These are phyloP conservation scores for Sarcophilus harrisii DNA, from an alignment of 2,797 vertebrate species.

Conservation along the genomic window DNA sequence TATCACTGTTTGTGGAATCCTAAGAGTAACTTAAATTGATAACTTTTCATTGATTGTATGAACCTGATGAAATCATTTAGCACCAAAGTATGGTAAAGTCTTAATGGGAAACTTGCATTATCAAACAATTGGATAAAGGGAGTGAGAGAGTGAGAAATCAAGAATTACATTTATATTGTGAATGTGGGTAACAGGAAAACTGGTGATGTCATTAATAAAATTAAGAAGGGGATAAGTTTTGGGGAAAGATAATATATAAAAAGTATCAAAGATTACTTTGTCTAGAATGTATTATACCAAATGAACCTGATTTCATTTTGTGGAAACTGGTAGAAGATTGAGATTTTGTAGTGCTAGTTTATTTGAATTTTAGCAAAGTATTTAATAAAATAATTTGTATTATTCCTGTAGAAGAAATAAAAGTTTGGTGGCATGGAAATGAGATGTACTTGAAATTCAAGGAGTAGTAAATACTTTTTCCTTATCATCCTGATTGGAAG, in stretches of 20 bases:
- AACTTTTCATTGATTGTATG: background rate
- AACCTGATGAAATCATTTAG: background rate
- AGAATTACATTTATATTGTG: background rate
- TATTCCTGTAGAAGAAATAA: background rate
- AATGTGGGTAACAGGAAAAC: background rate
- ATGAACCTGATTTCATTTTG: background rate
- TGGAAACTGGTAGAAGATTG: background rate
- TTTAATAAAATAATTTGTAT: background rate
- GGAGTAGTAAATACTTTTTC: background rate
- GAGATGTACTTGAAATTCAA: background rate
- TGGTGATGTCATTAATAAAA: background rate
- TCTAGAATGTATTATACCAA: background rate
- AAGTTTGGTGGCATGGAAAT: background rate
- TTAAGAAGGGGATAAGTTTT: background rate
- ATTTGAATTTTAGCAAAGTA: background rate
- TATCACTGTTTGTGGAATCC: background rate
- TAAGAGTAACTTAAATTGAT: background rate
- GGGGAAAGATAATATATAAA: background rate
- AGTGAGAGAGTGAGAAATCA: background rate
- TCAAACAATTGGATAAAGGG: background rate
- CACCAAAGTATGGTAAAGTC: background rate
- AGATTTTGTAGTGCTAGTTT: background rate
- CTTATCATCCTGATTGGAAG: background rate
- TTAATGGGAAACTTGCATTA: background rate
- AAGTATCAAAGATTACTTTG: background rate